Evolutionary conservation across 2,113 vertebrate genomes (phyloP).

Genomic region (Ameiurus melas): DNA sequence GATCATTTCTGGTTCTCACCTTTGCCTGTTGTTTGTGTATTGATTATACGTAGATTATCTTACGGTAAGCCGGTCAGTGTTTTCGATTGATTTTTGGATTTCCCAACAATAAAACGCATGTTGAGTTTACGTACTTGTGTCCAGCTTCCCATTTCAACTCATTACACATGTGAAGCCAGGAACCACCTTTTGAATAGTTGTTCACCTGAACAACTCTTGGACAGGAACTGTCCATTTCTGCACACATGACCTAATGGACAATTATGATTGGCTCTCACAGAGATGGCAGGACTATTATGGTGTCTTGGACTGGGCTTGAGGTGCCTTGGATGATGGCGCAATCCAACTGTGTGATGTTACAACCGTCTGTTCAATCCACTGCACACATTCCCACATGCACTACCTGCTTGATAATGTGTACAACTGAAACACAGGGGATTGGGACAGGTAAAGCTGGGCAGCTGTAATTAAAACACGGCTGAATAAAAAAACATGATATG

Average conservation of each 20-base stretch:
- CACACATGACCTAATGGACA: background rate
- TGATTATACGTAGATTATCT: background rate
- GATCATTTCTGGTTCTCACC: background rate
- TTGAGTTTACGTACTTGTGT: background rate
- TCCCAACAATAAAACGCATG: background rate
- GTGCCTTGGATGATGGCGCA: background rate
- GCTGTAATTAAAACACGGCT: conserved; percentile 1
- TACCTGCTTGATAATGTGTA: background rate
- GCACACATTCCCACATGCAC: background rate
- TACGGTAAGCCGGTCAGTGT: background rate
- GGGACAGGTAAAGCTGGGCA: background rate
- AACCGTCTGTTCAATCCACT: background rate
- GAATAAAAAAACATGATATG: background rate
- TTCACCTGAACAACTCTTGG: background rate
- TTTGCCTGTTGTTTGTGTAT: background rate
- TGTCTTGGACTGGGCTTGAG: background rate
- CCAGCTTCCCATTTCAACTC: background rate
- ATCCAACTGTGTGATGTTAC: background rate
- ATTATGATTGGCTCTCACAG: background rate
- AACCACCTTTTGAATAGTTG: background rate
- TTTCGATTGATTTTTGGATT: background rate
- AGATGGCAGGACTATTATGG: background rate
- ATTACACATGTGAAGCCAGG: background rate
- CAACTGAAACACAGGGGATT: background rate
- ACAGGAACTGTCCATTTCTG: background rate